phyloP scores from a whole-genome alignment of 2,888 invertebrate genomes.

The Netelia virgata region DNA sequence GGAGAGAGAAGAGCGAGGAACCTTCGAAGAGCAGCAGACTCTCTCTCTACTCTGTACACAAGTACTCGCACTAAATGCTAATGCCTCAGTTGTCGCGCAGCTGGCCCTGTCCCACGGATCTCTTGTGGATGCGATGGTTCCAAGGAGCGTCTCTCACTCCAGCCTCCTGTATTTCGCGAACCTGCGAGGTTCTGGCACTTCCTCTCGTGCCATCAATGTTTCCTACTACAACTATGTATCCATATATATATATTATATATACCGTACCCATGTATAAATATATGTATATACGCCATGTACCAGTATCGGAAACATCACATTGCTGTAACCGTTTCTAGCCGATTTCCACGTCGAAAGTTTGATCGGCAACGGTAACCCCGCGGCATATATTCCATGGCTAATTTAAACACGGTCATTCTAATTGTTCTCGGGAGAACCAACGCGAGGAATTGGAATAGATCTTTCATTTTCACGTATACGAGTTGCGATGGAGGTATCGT shows the following conservation, averaged over 20 bases:
- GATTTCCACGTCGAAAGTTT: conserved; percentile 59
- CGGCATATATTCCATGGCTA: conserved; percentile 55
- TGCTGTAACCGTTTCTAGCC: conserved; percentile 34
- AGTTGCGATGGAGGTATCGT: not conserved
- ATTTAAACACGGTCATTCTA: conserved; percentile 40
- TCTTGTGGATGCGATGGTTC: conserved; percentile 61
- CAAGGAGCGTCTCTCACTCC: conserved; percentile 47
- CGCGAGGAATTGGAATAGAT: conserved; percentile 7
- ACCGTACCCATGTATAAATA: not conserved
- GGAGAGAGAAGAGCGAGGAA: conserved; percentile 54
- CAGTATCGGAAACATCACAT: conserved; percentile 40
- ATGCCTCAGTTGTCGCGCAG: conserved; percentile 71
- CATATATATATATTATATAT: conserved; percentile 32
- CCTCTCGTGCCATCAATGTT: conserved; percentile 59
- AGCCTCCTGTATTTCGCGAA: conserved; percentile 58
- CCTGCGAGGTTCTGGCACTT: conserved; percentile 43
- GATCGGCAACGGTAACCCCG: conserved; percentile 47
- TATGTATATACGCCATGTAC: conserved; percentile 24
- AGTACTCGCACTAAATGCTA: conserved; percentile 74
- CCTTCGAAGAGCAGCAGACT: conserved; percentile 28
- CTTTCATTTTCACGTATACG: not conserved
- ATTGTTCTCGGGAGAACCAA: conserved; percentile 15
- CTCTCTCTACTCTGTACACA: conserved; percentile 68
- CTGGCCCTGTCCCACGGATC: conserved; percentile 66
- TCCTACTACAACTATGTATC: conserved; percentile 15